Percentiles rank a stretch among this genome's conserved stretches.
Evolutionary conservation across 2,113 vertebrate species (phyloP).

Genomic region (Pedionomus torquatus): DNA sequence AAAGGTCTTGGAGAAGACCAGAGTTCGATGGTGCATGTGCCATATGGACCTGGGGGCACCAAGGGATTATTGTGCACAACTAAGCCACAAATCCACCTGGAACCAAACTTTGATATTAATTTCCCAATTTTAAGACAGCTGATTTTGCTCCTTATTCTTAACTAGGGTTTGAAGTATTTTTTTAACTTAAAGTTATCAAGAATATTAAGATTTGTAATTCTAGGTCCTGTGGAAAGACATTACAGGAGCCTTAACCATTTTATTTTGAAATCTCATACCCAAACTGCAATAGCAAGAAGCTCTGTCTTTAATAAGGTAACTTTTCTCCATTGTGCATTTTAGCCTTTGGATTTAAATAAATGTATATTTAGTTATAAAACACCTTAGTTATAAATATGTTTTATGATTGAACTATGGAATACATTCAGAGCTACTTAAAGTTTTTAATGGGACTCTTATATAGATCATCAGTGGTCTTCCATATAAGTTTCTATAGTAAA

Average conservation of each 20-base stretch:
- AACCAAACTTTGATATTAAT: background rate
- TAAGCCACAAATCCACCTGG: background rate
- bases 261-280: background rate
- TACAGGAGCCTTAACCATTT: background rate
- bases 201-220: background rate
- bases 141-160: background rate
- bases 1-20: background rate
- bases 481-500: background rate
- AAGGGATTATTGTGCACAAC: background rate
- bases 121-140: background rate
- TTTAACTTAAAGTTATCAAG: background rate
- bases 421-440: background rate
- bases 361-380: background rate
- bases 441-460: background rate
- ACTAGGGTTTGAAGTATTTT: background rate
- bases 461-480: background rate
- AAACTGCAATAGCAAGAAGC: background rate
- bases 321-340: background rate
- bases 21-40: background rate
- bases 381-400: background rate
- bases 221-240: background rate
- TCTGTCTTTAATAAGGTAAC: background rate
- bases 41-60: background rate
- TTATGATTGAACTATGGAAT: background rate
- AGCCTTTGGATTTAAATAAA: background rate